Conservation (phyloP, 1,140 invertebrate species). For the Hesperophylax magnus region DNA sequence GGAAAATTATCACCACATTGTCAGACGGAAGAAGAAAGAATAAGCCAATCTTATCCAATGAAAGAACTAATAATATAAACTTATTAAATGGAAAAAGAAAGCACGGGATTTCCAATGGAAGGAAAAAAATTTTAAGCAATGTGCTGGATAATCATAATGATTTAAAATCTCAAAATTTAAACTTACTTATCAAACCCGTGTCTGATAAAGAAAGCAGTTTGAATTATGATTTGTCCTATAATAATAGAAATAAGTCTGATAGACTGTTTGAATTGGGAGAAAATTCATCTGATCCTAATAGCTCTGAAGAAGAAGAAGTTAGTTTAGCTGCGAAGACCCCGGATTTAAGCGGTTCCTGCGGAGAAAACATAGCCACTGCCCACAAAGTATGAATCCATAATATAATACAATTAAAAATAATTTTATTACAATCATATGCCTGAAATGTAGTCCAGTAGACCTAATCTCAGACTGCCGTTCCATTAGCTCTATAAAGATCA, state of each 20-base stretch:
- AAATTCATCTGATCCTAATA: background rate
- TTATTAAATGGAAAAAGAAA: no score
- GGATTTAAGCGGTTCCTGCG: constrained; percentile 69
- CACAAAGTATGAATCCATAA: constrained; percentile 64
- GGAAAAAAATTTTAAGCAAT: background rate
- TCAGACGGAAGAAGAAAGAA: no score
- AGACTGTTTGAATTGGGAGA: constrained; percentile 47
- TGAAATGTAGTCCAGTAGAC: background rate
- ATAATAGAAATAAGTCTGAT: constrained; percentile 23
- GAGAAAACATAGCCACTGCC: constrained; percentile 69
- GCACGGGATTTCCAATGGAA: no score
- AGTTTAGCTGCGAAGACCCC: background rate
- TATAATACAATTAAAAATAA: background rate
- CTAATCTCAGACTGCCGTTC: background rate
- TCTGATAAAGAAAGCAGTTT: background rate
- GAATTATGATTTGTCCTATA: background rate
- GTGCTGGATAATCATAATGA: constrained; percentile 43
- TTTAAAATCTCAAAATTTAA: constrained; percentile 39
- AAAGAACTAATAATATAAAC: no score
- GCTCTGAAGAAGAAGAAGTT: background rate
- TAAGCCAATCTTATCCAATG: background rate
- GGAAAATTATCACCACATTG: constrained; percentile 14
- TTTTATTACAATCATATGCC: background rate
- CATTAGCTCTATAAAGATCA: background rate
- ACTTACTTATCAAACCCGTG: constrained; percentile 10